Conservation (phyloP, 2,113 vertebrate species). For the Herpailurus yagouaroundi region DNA sequence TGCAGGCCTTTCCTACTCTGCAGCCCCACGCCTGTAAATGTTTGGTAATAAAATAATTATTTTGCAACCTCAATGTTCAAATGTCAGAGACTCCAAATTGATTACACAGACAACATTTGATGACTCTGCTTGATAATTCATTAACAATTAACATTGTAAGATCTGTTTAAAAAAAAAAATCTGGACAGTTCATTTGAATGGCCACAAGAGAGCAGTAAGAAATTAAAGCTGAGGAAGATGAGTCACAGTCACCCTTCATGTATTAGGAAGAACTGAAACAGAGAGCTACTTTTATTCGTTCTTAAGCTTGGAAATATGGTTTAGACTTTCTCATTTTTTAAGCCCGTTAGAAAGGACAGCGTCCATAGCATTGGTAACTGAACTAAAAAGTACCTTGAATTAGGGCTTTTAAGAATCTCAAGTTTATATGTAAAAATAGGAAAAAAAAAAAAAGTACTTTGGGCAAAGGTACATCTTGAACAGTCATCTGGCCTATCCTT, state of each 20-base stretch:
- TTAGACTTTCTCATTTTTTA: neutral
- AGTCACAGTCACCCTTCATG: conserved; percentile 45
- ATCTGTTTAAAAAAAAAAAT: neutral
- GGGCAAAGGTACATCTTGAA: neutral
- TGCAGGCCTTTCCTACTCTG: neutral
- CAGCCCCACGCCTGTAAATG: neutral
- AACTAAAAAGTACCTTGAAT: neutral
- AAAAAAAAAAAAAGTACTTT: neutral
- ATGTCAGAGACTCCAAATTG: conserved; percentile 15
- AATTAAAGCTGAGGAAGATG: conserved; percentile 80
- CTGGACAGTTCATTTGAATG: conserved; percentile 82
- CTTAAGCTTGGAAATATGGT: neutral
- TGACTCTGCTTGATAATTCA: neutral
- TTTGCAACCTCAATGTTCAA: neutral
- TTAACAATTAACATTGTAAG: neutral
- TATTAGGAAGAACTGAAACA: neutral
- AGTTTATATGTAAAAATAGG: neutral
- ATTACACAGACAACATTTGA: neutral
- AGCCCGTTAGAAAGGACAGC: neutral
- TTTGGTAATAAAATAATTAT: neutral
- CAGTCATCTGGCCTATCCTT: neutral
- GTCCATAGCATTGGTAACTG: neutral
- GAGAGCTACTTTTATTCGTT: neutral
- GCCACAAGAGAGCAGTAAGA: conserved; percentile 89
- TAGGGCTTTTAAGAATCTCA: neutral